Evolutionary conservation across 2,113 vertebrate species (phyloP).

Genomic region (Oncorhynchus tshawytscha): DNA sequence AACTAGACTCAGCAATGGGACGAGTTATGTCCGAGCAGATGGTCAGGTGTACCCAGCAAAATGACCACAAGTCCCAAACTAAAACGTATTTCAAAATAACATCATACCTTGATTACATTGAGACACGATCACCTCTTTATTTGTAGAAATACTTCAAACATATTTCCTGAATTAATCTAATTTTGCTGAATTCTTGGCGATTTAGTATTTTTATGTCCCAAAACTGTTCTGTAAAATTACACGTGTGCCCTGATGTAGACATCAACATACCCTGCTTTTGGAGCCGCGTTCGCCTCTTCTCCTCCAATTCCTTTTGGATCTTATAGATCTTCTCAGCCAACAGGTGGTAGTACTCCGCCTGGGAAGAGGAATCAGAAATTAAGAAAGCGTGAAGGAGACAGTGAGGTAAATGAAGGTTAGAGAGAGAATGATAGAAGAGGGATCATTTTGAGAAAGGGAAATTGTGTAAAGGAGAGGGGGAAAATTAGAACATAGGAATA

Average conservation of each 20-base stretch:
- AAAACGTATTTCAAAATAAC: no score
- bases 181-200: no score
- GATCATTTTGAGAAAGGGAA: no score
- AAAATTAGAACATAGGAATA: not conserved
- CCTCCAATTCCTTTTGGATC: slow-evolving; percentile 96
- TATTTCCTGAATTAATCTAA: no score
- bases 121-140: no score
- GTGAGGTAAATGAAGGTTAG: not conserved
- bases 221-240: no score
- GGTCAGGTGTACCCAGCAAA: no score
- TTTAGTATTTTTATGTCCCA: not conserved
- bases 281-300: slow-evolving; percentile 90
- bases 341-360: slow-evolving; percentile 97
- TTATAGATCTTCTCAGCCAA: slow-evolving; percentile 97
- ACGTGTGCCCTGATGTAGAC: slow-evolving; percentile 44
- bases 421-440: not conserved
- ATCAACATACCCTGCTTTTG: slow-evolving; percentile 88
- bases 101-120: no score
- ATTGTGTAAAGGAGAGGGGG: not conserved
- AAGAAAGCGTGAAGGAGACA: not conserved
- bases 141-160: no score
- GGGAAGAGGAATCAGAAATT: not conserved
- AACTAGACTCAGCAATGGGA: no score
- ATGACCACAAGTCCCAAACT: no score
- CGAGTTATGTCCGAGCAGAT: no score